Evolutionary conservation across 1,140 invertebrate genomes (phyloP).

Genomic region (Zaprionus davidi): DNA sequence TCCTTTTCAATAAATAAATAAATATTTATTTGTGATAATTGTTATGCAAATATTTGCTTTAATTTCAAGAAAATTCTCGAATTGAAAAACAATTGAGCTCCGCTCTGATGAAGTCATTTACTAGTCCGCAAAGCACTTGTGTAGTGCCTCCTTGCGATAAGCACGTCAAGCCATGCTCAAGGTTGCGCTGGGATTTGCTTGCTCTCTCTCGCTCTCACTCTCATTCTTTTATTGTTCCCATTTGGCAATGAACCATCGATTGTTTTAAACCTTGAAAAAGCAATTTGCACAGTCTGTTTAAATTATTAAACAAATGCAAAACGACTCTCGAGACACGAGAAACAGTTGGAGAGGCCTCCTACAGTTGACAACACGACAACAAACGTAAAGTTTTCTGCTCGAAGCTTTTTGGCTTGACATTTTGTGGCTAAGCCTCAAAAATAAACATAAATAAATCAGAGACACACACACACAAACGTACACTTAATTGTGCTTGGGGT

Average conservation of each 20-base stretch:
- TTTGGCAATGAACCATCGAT: constrained; percentile 33
- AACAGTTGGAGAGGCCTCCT: constrained; percentile 28
- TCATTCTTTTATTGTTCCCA: neutral
- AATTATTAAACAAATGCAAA: constrained; percentile 46
- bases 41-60: neutral
- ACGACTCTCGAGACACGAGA: neutral
- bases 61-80: neutral
- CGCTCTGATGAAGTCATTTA: constrained; percentile 1
- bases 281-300: constrained; percentile 42
- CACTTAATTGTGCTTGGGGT: constrained; percentile 32
- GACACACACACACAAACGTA: constrained; percentile 8
- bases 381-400: constrained; percentile 8
- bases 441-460: constrained; percentile 50
- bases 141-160: neutral
- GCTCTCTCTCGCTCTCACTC: neutral
- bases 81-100: neutral
- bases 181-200: constrained; percentile 5
- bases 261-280: constrained; percentile 33
- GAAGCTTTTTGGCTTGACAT: constrained; percentile 34
- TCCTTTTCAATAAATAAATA: neutral
- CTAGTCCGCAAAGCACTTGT: neutral
- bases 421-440: constrained; percentile 37
- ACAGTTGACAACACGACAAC: neutral
- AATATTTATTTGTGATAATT: neutral
- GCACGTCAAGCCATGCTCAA: neutral